phyloP scores from a whole-genome alignment of 2,797 vertebrate genomes.

The Mus caroli region DNA sequence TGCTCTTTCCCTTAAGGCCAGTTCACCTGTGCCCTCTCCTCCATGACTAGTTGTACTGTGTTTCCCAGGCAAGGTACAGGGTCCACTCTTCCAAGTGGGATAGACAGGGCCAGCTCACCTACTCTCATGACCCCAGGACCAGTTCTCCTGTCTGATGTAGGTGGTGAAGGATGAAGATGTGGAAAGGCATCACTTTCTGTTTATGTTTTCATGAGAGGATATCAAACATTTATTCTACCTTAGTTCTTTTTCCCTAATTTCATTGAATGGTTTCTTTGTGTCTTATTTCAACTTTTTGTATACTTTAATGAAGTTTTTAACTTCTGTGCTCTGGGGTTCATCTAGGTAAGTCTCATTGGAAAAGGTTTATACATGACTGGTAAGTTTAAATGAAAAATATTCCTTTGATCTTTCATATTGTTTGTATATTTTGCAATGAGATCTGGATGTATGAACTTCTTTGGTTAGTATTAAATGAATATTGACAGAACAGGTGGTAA shows the following conservation, averaged over 20 bases:
- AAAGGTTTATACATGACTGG: not conserved
- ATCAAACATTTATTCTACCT: not conserved
- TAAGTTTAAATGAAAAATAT: not conserved
- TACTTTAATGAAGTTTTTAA: not conserved
- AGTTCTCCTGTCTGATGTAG: not conserved
- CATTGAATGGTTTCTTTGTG: not conserved
- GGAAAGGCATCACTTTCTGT: not conserved
- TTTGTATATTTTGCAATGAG: too few species aligned
- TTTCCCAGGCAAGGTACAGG: too few species aligned
- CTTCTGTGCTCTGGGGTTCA: not conserved
- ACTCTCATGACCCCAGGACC: not conserved
- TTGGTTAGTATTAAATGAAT: not conserved
- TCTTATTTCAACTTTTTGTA: not conserved
- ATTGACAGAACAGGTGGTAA: not conserved
- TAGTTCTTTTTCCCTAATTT: not conserved
- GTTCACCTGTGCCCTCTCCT: too few species aligned
- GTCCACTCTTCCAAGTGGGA: too few species aligned
- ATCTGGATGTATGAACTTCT: too few species aligned
- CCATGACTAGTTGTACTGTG: too few species aligned
- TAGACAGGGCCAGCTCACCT: not conserved
- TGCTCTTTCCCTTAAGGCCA: too few species aligned
- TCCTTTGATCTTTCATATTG: not conserved
- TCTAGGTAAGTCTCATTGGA: not conserved
- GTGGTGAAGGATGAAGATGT: not conserved
- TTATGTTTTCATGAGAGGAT: not conserved